Evolutionary conservation across 2,888 invertebrate species (phyloP), one percentile per base, ranked within the genome.

Genomic region (Mycalesis mineus): DNA sequence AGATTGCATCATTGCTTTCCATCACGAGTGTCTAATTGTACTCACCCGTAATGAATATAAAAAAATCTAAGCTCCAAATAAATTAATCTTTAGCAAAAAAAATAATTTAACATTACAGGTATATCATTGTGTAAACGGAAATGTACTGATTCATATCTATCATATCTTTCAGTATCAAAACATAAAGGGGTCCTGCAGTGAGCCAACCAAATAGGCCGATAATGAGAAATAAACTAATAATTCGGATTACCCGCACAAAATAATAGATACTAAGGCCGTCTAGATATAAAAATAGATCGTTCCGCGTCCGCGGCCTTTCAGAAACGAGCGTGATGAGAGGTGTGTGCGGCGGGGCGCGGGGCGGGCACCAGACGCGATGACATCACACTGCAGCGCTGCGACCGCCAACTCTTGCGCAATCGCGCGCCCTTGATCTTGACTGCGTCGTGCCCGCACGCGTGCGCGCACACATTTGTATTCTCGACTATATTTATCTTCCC

Each of bases 361-460:
- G 57, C 72, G 76, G 68, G 75, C 75, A 68, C 70, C 75, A 80
- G 81, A 79, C 82, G 79, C 77, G 86, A 87, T 88, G 88, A 88
- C 88, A 88, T 88, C 88, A 88, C 87, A 82, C 69, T 15, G 51
- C 73, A 73, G 80, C 80, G 79, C 77, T 78, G 82, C 83, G 84
- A 79, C 83, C 80, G 88, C 87, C 88, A 88, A 84, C 83, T 84
- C 82, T 89, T 88, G 84, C 88, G 89, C 87, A 89, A 89, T 86
- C 87, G 79, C 70, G 71, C 80, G 90, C 85, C 90, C 90, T 90
- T 90, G 90, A 90, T 90, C 90, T 90, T 90, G 90, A 90, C 90
- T 90, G 89, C 88, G 88, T 83, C 83, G 84, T 81, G 82, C 80
- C 77, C 81, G 81, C 78, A 82, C 84, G 85, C 87, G 85, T n/a